Evolutionary conservation across 2,113 vertebrate genomes (phyloP).

Genomic region (Phalacrocorax brasilianus): DNA sequence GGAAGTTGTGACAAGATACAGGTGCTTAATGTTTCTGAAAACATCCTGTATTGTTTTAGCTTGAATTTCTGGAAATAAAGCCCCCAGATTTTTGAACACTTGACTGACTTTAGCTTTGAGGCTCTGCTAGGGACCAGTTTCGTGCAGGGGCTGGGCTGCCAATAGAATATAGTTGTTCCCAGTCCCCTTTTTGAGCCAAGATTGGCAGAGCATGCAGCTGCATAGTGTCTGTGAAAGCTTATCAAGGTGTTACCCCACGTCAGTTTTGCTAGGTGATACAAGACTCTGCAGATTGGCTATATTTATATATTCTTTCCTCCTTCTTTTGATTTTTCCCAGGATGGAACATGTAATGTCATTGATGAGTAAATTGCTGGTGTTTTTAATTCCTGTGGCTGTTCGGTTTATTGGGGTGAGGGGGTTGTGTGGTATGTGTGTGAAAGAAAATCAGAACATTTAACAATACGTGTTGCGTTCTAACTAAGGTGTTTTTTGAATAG

Average conservation of each 20-base stretch:
- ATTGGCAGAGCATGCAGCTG: neutral
- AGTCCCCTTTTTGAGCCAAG: neutral
- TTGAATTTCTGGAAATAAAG: neutral
- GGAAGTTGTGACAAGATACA: neutral
- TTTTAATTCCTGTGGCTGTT: slow-evolving; percentile 19
- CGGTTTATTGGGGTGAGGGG: neutral
- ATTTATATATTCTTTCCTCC: neutral
- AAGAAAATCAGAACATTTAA: neutral
- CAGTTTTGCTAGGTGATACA: neutral
- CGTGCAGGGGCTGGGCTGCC: neutral
- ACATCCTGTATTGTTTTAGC: neutral
- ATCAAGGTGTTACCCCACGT: neutral
- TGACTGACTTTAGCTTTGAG: neutral
- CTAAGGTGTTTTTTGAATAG: neutral
- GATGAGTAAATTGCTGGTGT: neutral
- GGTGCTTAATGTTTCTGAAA: neutral
- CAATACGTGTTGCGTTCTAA: neutral
- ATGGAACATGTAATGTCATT: neutral
- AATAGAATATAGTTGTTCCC: neutral
- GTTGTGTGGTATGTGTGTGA: neutral
- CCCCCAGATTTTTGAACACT: neutral
- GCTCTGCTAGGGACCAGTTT: neutral
- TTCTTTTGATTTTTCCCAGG: neutral
- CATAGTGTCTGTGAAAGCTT: neutral
- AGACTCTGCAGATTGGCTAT: neutral